Percentiles rank a stretch among this genome's conserved stretches.
Conservation (phyloP, 2,797 vertebrate species). For the Sphenopsis melanotis region DNA sequence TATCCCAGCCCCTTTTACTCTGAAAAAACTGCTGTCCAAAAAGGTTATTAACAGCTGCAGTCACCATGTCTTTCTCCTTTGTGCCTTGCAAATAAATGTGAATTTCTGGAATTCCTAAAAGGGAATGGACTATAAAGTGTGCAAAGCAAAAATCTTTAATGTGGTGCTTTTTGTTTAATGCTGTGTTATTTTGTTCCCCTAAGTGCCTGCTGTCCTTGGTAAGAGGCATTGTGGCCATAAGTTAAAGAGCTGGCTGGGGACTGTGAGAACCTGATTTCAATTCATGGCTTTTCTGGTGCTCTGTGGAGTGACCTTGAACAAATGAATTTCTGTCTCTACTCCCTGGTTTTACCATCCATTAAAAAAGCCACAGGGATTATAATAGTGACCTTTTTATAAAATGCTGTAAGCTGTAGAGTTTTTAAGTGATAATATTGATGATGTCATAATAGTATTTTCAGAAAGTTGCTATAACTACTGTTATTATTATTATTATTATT, state of each 20-base stretch:
- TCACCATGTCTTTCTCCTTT: background rate
- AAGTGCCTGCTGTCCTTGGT: background rate
- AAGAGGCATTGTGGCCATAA: background rate
- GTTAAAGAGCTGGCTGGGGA: background rate
- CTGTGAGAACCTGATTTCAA: background rate
- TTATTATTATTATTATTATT: background rate
- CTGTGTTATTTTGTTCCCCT: background rate
- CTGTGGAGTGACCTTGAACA: slow-evolving; percentile 16
- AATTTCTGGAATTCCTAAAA: background rate
- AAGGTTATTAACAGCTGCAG: background rate
- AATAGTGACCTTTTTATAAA: background rate
- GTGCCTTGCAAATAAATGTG: background rate
- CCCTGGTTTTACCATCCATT: background rate
- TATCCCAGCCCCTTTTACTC: background rate
- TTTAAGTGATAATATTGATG: background rate
- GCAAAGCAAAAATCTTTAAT: background rate
- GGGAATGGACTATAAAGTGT: background rate
- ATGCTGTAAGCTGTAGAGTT: background rate
- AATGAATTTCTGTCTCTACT: background rate
- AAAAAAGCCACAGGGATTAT: background rate
- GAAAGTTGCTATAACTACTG: background rate
- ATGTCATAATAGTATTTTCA: background rate
- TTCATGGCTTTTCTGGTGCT: background rate
- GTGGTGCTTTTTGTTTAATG: background rate
- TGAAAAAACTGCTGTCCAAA: background rate